Evolutionary conservation across 2,113 vertebrate species (phyloP).

Genomic region (Piprites chloris): DNA sequence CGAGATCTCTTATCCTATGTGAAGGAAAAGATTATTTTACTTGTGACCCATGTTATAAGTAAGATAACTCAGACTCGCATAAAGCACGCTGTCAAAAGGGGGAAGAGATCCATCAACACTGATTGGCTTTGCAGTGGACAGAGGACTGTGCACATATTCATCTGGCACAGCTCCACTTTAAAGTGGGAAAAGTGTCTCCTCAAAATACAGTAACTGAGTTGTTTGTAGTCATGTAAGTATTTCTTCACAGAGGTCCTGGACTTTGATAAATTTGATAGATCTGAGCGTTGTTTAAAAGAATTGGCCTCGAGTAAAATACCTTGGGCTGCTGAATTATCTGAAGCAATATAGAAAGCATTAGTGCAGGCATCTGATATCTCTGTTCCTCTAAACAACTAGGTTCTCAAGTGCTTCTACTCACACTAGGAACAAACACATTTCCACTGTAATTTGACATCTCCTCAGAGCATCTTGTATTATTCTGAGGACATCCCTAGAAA

Average conservation of each 20-base stretch:
- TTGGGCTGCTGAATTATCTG: not conserved
- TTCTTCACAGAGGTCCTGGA: not conserved
- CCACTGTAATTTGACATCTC: not conserved
- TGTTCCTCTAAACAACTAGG: not conserved
- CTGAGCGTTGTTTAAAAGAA: not conserved
- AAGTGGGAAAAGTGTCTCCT: not conserved
- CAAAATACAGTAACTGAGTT: not conserved
- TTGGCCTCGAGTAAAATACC: not conserved
- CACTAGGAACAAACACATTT: constrained; percentile 1
- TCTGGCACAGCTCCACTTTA: not conserved
- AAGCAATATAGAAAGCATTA: not conserved
- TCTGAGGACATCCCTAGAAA: constrained; percentile 19
- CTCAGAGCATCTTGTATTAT: not conserved
- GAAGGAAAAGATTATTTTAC: not conserved
- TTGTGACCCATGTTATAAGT: not conserved
- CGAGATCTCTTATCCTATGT: not conserved
- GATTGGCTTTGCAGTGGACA: not conserved
- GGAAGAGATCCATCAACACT: not conserved
- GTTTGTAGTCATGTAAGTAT: not conserved
- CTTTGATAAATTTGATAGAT: not conserved
- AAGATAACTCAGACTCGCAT: not conserved
- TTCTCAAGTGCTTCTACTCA: not conserved
- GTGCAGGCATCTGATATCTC: not conserved
- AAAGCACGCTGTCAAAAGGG: not conserved
- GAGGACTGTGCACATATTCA: not conserved